These are phyloP conservation scores for Epicauta chinensis DNA, from an alignment of 1,140 invertebrate genomes.

Conservation along the genomic window DNA sequence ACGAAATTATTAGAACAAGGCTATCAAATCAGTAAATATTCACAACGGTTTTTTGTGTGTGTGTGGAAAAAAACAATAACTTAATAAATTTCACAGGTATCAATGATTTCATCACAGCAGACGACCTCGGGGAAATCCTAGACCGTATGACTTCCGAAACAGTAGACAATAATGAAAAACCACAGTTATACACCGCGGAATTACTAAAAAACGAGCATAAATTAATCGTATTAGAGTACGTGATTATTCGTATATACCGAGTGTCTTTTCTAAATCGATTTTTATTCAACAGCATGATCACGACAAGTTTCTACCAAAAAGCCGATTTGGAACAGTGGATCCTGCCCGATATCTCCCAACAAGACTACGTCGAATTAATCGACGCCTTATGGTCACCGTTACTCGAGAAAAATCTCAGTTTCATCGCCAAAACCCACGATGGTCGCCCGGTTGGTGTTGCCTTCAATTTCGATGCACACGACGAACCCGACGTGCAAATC, in stretches of 20 bases:
- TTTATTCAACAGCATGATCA: slow-evolving; percentile 59
- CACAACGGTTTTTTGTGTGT: slow-evolving; percentile 5
- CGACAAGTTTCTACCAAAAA: slow-evolving; percentile 65
- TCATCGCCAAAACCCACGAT: slow-evolving; percentile 52
- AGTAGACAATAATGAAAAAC: slow-evolving; percentile 25
- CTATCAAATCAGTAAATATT: slow-evolving; percentile 62
- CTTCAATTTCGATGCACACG: slow-evolving; percentile 71
- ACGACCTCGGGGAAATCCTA: slow-evolving; percentile 61
- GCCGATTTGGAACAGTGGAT: slow-evolving; percentile 75
- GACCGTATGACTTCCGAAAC: slow-evolving; percentile 46
- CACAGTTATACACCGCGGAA: slow-evolving; percentile 47
- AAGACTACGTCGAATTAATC: slow-evolving; percentile 63
- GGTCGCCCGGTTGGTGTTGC: slow-evolving; percentile 55
- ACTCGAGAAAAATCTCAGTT: slow-evolving; percentile 62
- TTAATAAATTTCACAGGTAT: slow-evolving; percentile 48
- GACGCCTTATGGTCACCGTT: slow-evolving; percentile 59
- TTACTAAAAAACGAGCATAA: slow-evolving; percentile 57
- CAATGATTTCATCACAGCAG: slow-evolving; percentile 70
- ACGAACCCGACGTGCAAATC: slow-evolving; percentile 67
- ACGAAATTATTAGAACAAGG: slow-evolving; percentile 69
- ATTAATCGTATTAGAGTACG: slow-evolving; percentile 52
- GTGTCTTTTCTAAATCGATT: slow-evolving; percentile 6
- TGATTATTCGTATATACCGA: slow-evolving; percentile 8
- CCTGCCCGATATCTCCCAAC: slow-evolving; percentile 53
- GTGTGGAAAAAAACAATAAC: background rate